Evolutionary conservation across 2,888 invertebrate genomes (phyloP).

Genomic region (Cerastoderma edule): DNA sequence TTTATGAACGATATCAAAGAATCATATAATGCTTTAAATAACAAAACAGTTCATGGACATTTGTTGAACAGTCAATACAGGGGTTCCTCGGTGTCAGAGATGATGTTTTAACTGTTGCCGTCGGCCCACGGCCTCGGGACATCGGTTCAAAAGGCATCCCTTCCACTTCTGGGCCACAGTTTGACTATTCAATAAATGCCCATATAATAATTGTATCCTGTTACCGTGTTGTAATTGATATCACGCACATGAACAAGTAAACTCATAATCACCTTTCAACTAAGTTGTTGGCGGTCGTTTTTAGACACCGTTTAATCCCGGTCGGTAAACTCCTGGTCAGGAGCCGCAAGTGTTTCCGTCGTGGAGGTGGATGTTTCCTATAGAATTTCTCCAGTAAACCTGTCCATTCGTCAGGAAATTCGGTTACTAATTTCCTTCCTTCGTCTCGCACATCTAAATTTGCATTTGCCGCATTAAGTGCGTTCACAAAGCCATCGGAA

Average conservation of each 20-base stretch:
- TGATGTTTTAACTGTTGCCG: background rate
- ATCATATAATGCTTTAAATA: too few relatives aligned
- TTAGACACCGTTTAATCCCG: constrained; percentile 16
- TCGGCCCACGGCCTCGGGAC: background rate
- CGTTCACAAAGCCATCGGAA: background rate
- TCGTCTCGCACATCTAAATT: background rate
- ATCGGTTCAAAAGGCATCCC: too few relatives aligned
- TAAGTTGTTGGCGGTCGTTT: constrained; percentile 29
- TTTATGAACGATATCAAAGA: too few relatives aligned
- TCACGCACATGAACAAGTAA: background rate
- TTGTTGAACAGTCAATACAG: too few relatives aligned
- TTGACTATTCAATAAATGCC: background rate
- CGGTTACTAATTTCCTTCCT: background rate
- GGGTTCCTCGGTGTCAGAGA: background rate
- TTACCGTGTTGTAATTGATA: background rate
- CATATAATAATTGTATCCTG: background rate
- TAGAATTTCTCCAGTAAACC: constrained; percentile 29
- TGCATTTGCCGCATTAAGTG: background rate
- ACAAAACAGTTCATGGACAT: too few relatives aligned
- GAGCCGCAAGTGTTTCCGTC: constrained; percentile 39
- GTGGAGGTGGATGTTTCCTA: constrained; percentile 51
- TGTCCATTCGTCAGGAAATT: constrained; percentile 18
- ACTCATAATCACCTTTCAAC: constrained; percentile 41
- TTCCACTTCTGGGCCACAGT: background rate
- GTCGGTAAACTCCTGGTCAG: constrained; percentile 39